Percentiles rank a stretch among this genome's conserved stretches.
phyloP scores from a whole-genome alignment of 2,888 invertebrate genomes.

The Plagodis dolabraria region DNA sequence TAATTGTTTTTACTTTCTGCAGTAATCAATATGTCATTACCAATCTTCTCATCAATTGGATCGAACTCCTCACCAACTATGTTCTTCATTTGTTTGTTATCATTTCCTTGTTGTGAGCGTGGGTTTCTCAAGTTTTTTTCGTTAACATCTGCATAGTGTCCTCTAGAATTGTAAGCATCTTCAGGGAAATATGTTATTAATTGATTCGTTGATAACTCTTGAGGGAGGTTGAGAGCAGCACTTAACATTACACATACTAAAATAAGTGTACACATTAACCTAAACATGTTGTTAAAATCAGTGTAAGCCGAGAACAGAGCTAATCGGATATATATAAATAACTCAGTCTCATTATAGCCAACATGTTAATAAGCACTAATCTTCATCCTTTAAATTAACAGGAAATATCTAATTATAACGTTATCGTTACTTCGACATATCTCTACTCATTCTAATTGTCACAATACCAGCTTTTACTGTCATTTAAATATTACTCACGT shows the following conservation, averaged over 20 bases:
- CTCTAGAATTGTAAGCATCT: constrained; percentile 6
- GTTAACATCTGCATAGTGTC: neutral
- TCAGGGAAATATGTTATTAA: constrained; percentile 7
- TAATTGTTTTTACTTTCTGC: constrained; percentile 62
- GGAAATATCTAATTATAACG: constrained; percentile 5
- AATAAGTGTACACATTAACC: neutral
- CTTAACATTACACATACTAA: constrained; percentile 3
- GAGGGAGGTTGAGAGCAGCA: constrained; percentile 14
- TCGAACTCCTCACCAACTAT: constrained; percentile 21
- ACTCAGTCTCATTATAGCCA: constrained; percentile 12
- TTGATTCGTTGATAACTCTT: constrained; percentile 1
- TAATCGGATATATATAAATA: constrained; percentile 18
- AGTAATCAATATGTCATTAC: constrained; percentile 49
- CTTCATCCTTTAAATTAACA: constrained; percentile 20
- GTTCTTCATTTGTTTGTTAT: constrained; percentile 1
- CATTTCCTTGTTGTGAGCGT: neutral
- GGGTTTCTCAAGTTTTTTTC: neutral
- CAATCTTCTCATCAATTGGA: constrained; percentile 3
- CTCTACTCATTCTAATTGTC: neutral
- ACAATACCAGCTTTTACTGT: neutral
- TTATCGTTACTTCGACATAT: constrained; percentile 13
- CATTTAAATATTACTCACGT: no score
- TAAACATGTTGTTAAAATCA: constrained; percentile 9
- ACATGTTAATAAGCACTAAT: constrained; percentile 21
- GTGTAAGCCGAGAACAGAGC: constrained; percentile 5